Percentiles rank a stretch among this genome's conserved stretches.
Evolutionary conservation across 53 echinoderm and acorn worm genomes (phyloP).

Genomic region (Paracentrotus lividus): DNA sequence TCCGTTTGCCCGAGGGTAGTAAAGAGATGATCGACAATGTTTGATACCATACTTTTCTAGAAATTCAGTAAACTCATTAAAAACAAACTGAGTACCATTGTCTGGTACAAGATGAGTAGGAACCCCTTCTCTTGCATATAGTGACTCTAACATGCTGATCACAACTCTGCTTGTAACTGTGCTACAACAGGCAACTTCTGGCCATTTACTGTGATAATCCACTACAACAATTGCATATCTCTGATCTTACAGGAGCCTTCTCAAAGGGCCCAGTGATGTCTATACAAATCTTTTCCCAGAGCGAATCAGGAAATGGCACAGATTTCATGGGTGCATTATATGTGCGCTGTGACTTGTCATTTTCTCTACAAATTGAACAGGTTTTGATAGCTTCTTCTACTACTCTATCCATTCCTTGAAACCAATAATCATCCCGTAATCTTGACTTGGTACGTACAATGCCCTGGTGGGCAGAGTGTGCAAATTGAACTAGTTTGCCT

Average conservation of each 20-base stretch:
- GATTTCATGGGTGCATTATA: neutral
- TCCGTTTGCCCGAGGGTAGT: neutral
- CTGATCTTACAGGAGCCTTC: too few relatives aligned
- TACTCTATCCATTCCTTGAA: slow-evolving; percentile 71
- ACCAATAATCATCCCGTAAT: slow-evolving; percentile 73
- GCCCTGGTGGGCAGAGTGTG: neutral
- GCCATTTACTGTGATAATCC: neutral
- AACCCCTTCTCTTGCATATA: neutral
- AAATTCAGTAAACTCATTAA: neutral
- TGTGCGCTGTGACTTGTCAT: neutral
- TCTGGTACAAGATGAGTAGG: neutral
- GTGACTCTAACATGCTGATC: neutral
- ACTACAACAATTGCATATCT: neutral
- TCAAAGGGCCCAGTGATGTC: neutral
- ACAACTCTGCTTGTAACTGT: neutral
- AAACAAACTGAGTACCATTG: neutral
- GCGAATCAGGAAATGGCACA: neutral
- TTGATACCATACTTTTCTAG: neutral
- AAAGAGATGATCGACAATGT: neutral
- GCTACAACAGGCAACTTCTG: neutral
- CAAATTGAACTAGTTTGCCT: neutral
- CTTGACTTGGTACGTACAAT: neutral
- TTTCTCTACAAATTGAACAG: slow-evolving; percentile 8
- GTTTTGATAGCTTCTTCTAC: slow-evolving; percentile 65
- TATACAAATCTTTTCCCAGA: neutral